Evolutionary conservation across 2,888 invertebrate genomes (phyloP), one percentile per base, ranked within the genome.

Genomic region (Ferdinandea cuprea): DNA sequence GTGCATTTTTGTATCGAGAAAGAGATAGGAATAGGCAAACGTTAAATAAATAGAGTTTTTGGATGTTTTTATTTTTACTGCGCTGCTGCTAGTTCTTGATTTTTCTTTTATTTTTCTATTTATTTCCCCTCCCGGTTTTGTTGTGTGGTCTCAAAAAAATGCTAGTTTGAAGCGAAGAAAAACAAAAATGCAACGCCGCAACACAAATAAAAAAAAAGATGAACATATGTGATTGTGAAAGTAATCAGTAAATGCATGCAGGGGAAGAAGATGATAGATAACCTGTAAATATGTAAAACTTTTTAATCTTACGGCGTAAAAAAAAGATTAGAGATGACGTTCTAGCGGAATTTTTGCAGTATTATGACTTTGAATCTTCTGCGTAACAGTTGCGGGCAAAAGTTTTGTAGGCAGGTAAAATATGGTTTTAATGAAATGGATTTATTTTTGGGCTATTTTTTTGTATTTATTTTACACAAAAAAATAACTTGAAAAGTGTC

Each of bases 151-250:
- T 46, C 15, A 44, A 21, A 21, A 9, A 50, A 13, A 2, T 35
- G 25, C 25, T 42, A 37, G 69, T 19, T 15, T 46, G 58, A 76
- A 32, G 19, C 17, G 40, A 25, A 61, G 37, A 61, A 28, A 48
- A 35, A 17, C 19, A 68, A 65, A 46, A 76, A 71, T 81, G 80
- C 76, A 71, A 81, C 81, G 44, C 71, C 65, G 65, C 81, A 65
- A 71, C 63, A 72, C 28, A 50, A 37, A 40, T 46, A 59, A 25
- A 15, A 30, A 11, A 40, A 40, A 13, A n/a, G 0, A 37, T 5
- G 7, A 4, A 11, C 8, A 35, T 9, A 37, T 37, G 15, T 37
- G n/a, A n/a, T 5, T 8, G 46, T 58, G 46, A 54, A 61, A 54
- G 46, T 69, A 40, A 56, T 61, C 54, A 61, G 46, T 69, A 63